Conservation (phyloP, 2,797 vertebrate species). For the Dendrocincla tyrannina region DNA sequence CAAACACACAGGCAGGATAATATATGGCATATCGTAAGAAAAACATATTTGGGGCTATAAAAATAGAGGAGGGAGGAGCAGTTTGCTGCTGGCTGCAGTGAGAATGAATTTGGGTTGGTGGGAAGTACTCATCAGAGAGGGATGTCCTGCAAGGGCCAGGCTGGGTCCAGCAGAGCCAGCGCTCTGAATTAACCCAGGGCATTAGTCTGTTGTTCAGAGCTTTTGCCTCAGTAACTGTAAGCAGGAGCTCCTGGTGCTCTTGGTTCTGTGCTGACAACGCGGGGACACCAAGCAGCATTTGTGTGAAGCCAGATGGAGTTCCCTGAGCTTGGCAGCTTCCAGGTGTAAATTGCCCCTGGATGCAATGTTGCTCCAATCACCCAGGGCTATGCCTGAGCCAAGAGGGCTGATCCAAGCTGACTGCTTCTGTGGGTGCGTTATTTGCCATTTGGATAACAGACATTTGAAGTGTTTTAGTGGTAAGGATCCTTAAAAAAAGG, state of each 20-base stretch:
- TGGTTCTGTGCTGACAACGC: rapidly evolving
- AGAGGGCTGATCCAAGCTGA: neutral
- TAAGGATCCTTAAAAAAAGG: neutral
- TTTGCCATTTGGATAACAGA: neutral
- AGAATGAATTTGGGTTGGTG: neutral
- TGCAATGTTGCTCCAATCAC: rapidly evolving
- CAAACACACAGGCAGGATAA: neutral
- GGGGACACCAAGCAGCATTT: neutral
- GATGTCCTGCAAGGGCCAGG: neutral
- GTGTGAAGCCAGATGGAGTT: neutral
- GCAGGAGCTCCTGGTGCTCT: neutral
- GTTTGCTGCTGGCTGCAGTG: neutral
- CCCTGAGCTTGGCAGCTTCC: neutral
- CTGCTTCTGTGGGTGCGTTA: neutral
- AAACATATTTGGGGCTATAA: neutral
- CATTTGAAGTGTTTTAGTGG: neutral
- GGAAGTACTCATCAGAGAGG: neutral
- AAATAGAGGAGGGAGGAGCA: neutral
- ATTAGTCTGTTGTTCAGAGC: neutral
- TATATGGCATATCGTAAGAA: neutral
- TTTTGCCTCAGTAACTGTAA: neutral
- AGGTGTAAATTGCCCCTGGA: neutral
- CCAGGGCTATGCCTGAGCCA: neutral
- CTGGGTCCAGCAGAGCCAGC: neutral
- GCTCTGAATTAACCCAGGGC: neutral